Evolutionary conservation across 2,797 vertebrate genomes (phyloP), one percentile per base, ranked within the genome.

Genomic region (Sebastes paucispinis): DNA sequence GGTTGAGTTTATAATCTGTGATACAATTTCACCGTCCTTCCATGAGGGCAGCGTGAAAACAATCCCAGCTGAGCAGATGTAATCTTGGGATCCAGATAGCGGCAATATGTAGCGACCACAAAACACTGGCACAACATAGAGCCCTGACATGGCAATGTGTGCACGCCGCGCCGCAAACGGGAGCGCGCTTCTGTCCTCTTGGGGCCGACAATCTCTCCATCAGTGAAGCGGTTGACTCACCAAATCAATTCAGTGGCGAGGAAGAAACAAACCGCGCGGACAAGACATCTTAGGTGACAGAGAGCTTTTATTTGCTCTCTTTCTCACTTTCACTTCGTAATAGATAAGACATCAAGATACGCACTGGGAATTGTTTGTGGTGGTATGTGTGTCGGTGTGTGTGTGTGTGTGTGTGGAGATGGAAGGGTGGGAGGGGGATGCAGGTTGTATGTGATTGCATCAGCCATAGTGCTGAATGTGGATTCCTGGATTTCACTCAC

Each of bases 271-370:
- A 89, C 77, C 66, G n/a, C 76, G 58, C 39, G 85, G 90, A 91
- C 89, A 82, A 91, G 88, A 85, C 87, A 68, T 92, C 88, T 92
- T 90, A 83, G 89, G 89, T 93, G 92, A 93, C 88, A 85, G 87
- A 87, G 87, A 86, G 88, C 88, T 91, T 92, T 89, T 92, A 90
- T 93, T 93, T 92, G 81, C 89, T 86, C 88, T 82, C 87, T 91
- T 91, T 94, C 92, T 93, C 90, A 87, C 88, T 89, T 91, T 90
- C 91, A 84, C 85, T 83, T 82, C 83, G 80, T 92, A 92, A 93
- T 92, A 95, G 91, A 94, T 92, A 88, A 92, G 90, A 93, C 90
- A 91, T 90, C 87, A 83, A 91, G 91, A 94, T 92, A 92, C 73
- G 88, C 69, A 4, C 69, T 20, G 90, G 90, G 90, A 80, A 86